Percentiles rank a stretch among this genome's conserved stretches.
Conservation (phyloP, 1,140 invertebrate species). For the Riptortus pedestris region DNA sequence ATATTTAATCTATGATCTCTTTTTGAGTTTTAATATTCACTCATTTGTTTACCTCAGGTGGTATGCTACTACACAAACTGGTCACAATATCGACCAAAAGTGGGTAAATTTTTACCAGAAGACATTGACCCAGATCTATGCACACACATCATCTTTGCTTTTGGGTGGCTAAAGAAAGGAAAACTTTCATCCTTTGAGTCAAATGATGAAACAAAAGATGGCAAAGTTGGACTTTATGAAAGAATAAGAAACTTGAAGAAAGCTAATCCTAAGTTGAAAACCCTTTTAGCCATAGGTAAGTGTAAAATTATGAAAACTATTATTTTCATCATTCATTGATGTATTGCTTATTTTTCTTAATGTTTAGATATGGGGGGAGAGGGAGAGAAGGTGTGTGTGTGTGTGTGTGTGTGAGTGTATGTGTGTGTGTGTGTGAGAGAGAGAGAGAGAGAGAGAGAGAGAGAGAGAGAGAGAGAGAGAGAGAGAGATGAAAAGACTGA, state of each 20-base stretch:
- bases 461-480: no score
- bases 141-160: slow-evolving; percentile 91
- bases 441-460: no score
- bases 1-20: no score
- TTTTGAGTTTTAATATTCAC: no score
- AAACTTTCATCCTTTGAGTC: slow-evolving; percentile 82
- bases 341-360: no score
- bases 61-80: slow-evolving; percentile 97
- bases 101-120: slow-evolving; percentile 87
- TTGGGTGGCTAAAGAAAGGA: slow-evolving; percentile 93
- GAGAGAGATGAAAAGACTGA: no score
- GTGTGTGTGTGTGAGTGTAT: no score
- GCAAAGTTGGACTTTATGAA: slow-evolving; percentile 80
- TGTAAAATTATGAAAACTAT: no score
- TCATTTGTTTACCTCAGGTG: slow-evolving; percentile 45
- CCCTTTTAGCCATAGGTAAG: slow-evolving; percentile 78
- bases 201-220: slow-evolving; percentile 86
- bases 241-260: slow-evolving; percentile 73
- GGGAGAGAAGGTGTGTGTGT: no score
- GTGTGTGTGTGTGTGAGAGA: no score
- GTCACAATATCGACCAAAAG: slow-evolving; percentile 88
- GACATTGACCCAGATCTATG: slow-evolving; percentile 91
- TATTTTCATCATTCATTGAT: no score
- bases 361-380: no score
- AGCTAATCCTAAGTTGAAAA: slow-evolving; percentile 79